A percentile compares a stretch with the other conserved stretches of the same genome.
These are phyloP conservation scores for Melanaphis sacchari DNA, from an alignment of 1,140 invertebrate genomes.

Conservation along the genomic window DNA sequence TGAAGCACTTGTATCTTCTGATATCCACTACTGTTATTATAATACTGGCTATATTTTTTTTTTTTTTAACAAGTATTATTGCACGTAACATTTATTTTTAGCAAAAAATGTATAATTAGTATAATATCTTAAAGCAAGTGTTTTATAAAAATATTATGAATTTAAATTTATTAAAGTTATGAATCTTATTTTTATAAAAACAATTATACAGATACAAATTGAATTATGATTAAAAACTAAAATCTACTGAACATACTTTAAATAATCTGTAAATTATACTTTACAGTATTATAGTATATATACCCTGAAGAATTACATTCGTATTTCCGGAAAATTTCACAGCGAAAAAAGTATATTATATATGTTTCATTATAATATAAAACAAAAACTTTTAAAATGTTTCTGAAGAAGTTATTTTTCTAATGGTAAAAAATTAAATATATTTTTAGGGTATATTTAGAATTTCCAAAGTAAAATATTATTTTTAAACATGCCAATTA, in stretches of 20 bases:
- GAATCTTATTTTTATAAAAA: not conserved
- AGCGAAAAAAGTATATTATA: not conserved
- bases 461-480: not conserved
- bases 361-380: not conserved
- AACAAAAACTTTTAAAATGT: slow-evolving; percentile 25
- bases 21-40: not conserved
- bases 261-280: not conserved
- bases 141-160: not conserved
- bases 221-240: not conserved
- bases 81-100: not conserved
- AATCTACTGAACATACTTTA: not conserved
- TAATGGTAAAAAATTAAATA: slow-evolving; percentile 14
- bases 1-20: not conserved
- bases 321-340: not conserved
- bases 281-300: not conserved
- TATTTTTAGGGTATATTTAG: not conserved
- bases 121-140: too few relatives aligned
- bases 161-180: slow-evolving; percentile 1
- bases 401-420: not conserved
- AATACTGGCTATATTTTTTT: not conserved
- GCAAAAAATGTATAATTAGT: not conserved
- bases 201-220: not conserved
- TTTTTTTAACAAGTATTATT: not conserved
- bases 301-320: not conserved
- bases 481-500: slow-evolving; percentile 17